These are phyloP conservation scores for Pandion haliaetus DNA, from an alignment of 2,113 vertebrate genomes.

Conservation along the genomic window DNA sequence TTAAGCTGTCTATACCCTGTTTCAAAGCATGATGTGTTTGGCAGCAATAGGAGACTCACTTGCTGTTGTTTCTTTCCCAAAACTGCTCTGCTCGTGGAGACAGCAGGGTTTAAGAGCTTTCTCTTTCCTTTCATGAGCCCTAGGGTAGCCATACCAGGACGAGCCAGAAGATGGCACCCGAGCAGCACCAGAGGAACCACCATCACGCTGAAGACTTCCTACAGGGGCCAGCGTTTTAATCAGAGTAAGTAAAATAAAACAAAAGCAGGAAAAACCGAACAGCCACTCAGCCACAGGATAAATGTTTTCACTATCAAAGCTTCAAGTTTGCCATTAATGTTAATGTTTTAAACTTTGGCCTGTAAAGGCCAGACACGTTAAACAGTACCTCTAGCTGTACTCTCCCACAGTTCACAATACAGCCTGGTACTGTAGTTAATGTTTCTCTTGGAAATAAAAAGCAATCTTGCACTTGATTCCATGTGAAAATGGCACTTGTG, in stretches of 20 bases:
- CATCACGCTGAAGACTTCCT: too few relatives aligned
- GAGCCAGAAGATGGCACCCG: not conserved
- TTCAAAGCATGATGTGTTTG: not conserved
- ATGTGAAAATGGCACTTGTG: not conserved
- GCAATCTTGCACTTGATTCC: not conserved
- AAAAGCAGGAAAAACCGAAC: not conserved
- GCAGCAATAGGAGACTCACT: not conserved
- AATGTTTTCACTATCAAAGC: not conserved
- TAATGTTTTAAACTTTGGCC: not conserved
- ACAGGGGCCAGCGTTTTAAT: rapidly evolving
- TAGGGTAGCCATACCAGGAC: not conserved
- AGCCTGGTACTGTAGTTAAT: not conserved
- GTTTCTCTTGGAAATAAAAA: not conserved
- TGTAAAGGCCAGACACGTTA: not conserved
- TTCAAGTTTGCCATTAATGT: not conserved
- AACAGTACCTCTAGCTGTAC: not conserved
- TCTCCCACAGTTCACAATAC: not conserved
- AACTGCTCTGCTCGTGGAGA: not conserved
- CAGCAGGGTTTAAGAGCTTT: not conserved
- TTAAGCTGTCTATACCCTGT: not conserved
- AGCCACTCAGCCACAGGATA: not conserved
- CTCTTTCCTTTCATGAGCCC: not conserved
- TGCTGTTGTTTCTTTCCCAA: not conserved
- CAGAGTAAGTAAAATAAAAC: not conserved
- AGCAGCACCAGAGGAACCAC: not conserved